Evolutionary conservation across 1,140 invertebrate species (phyloP), one percentile per base, ranked within the genome.

Genomic region (Lordiphosa clarofinis): DNA sequence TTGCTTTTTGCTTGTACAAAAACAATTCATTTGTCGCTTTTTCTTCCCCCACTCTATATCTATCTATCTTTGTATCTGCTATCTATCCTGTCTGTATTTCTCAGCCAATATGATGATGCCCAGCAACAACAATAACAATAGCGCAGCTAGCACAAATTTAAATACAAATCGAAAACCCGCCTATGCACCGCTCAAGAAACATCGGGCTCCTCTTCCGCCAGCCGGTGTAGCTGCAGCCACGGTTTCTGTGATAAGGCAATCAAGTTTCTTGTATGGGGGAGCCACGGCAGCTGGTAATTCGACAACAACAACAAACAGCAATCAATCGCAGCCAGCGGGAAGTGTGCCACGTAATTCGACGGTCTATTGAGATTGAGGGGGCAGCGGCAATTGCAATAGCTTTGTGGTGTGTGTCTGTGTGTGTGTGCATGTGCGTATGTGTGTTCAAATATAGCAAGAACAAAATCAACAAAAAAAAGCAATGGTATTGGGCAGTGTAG

Each of bases 201-300:
- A 88, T 50, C 73, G 86, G 33, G 86, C 86, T 1, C 86, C 86
- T 0, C 75, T 86, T 36, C 86, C 86, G 21, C 86, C 86, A 1
- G 86, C 86, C 1, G 86, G 86, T 24, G 86, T 88, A 11, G 86
- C 86, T 4, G 86, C 86, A 12, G 86, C 86, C 49, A 84, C 86
- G 9, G 86, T 88, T 7, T 88, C 86, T 35, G 86, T 88, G 11
- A 88, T 88, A 66, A 76, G 86, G 47, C 81, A 88, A 35, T 88
- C 86, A 5, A 88, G 86, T 21, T 88, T 88, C 53, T 73, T 88
- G 0, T 88, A 88, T 64, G 86, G 86, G 44, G 68, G 86, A 44
- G 24, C 6, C 0, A 57, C 44, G 37, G 46, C 68, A 19, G 49
- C 56, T 6, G 62, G 56, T 38, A 59, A 59, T 5, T 47, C 21